A percentile compares a stretch with the other conserved stretches of the same genome.
phyloP scores from a whole-genome alignment of 2,888 invertebrate genomes.

The Stenurella melanura region DNA sequence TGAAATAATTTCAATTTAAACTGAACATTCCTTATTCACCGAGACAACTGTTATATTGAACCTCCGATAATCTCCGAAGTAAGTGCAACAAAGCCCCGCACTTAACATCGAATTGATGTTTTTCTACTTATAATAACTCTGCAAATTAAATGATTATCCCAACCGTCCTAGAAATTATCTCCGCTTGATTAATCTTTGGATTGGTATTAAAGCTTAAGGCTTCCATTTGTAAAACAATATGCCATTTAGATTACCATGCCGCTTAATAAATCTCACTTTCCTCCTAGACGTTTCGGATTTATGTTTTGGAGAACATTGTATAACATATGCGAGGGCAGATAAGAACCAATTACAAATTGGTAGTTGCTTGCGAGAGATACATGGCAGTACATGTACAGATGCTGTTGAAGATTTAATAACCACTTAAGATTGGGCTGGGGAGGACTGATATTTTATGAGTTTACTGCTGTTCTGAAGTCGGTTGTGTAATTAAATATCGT shows the following conservation, averaged over 20 bases:
- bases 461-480: constrained; percentile 19
- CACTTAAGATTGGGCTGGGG: constrained; percentile 18
- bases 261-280: constrained; percentile 40
- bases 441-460: constrained; percentile 19
- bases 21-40: background rate
- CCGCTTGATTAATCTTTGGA: constrained; percentile 52
- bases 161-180: constrained; percentile 26
- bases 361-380: constrained; percentile 5
- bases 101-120: constrained; percentile 2
- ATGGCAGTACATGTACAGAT: constrained; percentile 14
- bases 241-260: constrained; percentile 51
- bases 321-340: constrained; percentile 30
- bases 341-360: constrained; percentile 36
- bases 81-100: constrained; percentile 8
- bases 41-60: background rate
- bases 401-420: constrained; percentile 35
- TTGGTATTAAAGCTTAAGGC: constrained; percentile 51
- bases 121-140: constrained; percentile 5
- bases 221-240: constrained; percentile 56
- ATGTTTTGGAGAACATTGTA: constrained; percentile 18
- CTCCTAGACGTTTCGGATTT: constrained; percentile 30
- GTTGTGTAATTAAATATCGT: constrained; percentile 26
- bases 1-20: background rate
- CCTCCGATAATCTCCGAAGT: background rate
- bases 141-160: constrained; percentile 24